phyloP scores from a whole-genome alignment of 2,797 vertebrate species.

The Alectoris magna region DNA sequence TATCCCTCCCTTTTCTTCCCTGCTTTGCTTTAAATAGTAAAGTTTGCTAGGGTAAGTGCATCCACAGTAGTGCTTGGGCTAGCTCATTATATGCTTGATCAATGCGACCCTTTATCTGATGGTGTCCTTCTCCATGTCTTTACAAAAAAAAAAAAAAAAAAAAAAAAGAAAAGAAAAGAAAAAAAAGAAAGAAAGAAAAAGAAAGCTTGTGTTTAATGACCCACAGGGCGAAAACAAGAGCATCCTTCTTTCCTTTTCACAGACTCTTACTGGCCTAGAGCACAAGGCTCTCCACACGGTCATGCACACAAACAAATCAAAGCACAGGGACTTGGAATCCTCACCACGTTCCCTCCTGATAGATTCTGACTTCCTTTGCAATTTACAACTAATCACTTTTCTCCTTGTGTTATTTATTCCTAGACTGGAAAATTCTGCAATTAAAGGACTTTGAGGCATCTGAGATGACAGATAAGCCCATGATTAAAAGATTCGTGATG shows the following conservation, averaged over 20 bases:
- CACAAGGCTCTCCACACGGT: not conserved
- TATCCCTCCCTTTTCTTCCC: not conserved
- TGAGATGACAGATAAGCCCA: not conserved
- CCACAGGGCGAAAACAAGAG: not conserved
- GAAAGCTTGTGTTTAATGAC: not conserved
- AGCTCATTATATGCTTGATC: not conserved
- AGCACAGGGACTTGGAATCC: not conserved
- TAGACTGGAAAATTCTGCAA: not conserved
- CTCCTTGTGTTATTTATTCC: not conserved
- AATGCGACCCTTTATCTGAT: not conserved
- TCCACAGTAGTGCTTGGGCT: not conserved
- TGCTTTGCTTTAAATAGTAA: not conserved
- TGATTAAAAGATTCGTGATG: not conserved
- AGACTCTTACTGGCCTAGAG: not conserved
- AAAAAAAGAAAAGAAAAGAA: not conserved
- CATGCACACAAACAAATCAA: not conserved
- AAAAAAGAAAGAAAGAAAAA: not conserved
- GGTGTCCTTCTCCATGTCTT: not conserved
- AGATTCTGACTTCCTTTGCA: not conserved
- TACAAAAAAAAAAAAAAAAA: not conserved
- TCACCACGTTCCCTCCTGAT: not conserved
- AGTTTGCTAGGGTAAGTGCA: not conserved
- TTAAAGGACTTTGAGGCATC: not conserved
- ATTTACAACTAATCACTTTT: not conserved
- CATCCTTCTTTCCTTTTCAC: not conserved